These are phyloP conservation scores for Lochmaea capreae DNA, from an alignment of 2,888 invertebrate genomes.

Conservation along the genomic window DNA sequence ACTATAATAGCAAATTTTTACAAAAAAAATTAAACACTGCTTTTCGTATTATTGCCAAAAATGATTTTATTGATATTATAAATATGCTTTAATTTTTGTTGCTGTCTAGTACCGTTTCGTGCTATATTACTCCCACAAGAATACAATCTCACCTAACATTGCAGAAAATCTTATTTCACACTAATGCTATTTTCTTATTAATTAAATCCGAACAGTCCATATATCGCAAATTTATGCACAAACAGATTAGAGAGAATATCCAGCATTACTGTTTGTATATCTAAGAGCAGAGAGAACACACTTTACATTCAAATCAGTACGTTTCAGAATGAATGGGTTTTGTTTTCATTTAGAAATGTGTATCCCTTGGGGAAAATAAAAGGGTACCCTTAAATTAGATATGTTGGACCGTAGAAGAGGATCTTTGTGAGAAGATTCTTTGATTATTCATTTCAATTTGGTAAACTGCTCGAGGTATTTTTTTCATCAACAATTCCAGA, in stretches of 20 bases:
- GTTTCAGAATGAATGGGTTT: constrained; percentile 57
- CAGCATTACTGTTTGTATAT: constrained; percentile 37
- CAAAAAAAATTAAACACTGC: too few relatives aligned
- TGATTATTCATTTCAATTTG: constrained; percentile 5
- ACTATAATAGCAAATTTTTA: too few relatives aligned
- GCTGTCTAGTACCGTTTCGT: not conserved
- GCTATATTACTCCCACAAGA: not conserved
- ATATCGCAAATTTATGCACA: constrained; percentile 45
- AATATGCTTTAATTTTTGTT: not conserved
- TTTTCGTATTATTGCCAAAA: too few relatives aligned
- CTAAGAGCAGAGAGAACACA: constrained; percentile 34
- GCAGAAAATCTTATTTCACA: constrained; percentile 7
- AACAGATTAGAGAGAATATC: constrained; percentile 46
- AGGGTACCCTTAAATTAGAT: constrained; percentile 55
- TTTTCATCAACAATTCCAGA: not conserved
- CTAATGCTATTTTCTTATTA: constrained; percentile 37
- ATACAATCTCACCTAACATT: not conserved
- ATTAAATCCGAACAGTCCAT: constrained; percentile 40
- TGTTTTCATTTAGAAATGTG: constrained; percentile 57
- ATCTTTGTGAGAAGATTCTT: constrained; percentile 9
- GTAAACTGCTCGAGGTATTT: not conserved
- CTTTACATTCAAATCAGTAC: constrained; percentile 55
- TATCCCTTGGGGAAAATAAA: constrained; percentile 56
- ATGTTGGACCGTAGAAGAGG: constrained; percentile 37
- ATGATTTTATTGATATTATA: too few relatives aligned